These are phyloP conservation scores for Drosophila borealis DNA, from an alignment of 2,888 invertebrate species.

Conservation along the genomic window DNA sequence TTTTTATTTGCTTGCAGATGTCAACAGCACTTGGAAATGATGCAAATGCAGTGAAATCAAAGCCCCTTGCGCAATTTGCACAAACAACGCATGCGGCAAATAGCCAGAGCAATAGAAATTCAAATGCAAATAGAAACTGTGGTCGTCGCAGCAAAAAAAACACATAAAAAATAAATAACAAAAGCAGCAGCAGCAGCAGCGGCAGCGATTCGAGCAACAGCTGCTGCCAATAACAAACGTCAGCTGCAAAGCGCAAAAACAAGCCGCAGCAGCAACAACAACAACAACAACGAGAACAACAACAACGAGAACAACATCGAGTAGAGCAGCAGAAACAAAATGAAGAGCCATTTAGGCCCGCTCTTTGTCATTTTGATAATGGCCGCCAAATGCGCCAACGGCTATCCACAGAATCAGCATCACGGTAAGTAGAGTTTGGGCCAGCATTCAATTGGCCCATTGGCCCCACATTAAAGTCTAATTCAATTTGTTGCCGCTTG, in stretches of 20 bases:
- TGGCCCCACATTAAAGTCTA: constrained; percentile 39
- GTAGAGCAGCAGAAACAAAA: constrained; percentile 56
- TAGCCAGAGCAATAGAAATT: constrained; percentile 61
- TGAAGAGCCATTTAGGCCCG: constrained; percentile 67
- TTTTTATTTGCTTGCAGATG: constrained; percentile 67
- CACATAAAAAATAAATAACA: constrained; percentile 60
- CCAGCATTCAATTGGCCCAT: constrained; percentile 38
- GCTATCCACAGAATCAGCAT: constrained; percentile 81
- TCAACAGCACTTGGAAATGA: constrained; percentile 69
- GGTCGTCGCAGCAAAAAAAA: constrained; percentile 52
- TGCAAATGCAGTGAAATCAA: constrained; percentile 75
- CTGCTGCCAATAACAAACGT: constrained; percentile 61
- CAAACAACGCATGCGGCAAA: constrained; percentile 59
- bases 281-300: constrained; percentile 19
- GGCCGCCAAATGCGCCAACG: constrained; percentile 78
- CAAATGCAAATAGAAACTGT: constrained; percentile 69
- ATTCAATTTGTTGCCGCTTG: constrained; percentile 62
- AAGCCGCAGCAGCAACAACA: constrained; percentile 35
- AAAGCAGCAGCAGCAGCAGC: constrained; percentile 28
- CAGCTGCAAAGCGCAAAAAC: constrained; percentile 53
- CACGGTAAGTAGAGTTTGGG: constrained; percentile 76
- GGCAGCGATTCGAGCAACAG: constrained; percentile 35
- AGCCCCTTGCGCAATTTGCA: constrained; percentile 67
- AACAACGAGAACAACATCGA: constrained; percentile 15
- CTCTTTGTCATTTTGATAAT: constrained; percentile 80